Evolutionary conservation across 2,888 invertebrate genomes (phyloP), one percentile per base, ranked within the genome.

Genomic region (Himalopsyche tibetana): DNA sequence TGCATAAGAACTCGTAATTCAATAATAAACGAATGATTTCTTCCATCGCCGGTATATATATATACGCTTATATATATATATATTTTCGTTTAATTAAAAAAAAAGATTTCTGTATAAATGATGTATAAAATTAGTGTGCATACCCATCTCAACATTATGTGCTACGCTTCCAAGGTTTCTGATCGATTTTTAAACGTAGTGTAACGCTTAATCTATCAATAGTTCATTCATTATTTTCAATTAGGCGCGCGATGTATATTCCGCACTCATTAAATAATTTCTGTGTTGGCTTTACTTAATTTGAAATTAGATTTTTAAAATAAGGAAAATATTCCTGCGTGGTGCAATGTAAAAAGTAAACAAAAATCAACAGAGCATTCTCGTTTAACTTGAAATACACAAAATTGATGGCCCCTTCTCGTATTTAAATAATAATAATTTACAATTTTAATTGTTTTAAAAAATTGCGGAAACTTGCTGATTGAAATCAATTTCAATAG

Each of bases 171-270:
- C 63, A 63, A 63, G 63, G 63, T 63, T 63, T 63, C 19, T 28
- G 63, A 63, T 63, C 28, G 63, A 63, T 63, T 63, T 63, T 63
- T 63, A 63, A 63, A 63, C 8, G 63, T 63, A 63, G 63, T 63
- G 63, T 63, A 19, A 63, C 63, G 63, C 63, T 63, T 63, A 63
- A 63, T 19, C 19, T 63, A 63, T 63, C 63, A 63, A 28, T 63
- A 19, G 63, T 63, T 63, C 63, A 63, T 63, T 63, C n/a, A 28
- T 28, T 19, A 63, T 63, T 5, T 51, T 51, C 51, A 15, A 51
- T 51, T 51, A 63, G 28, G 63, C 63, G 63, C 63, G 63, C 63
- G n/a, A 63, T 63, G 63, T 63, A 19, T 63, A 28, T 63, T 51
- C 51, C 51, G 51, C 51, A 51, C 51, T 63, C 28, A 19, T 63